Conservation (phyloP, 2,888 invertebrate genomes). For the Micoletzkya japonica region DNA sequence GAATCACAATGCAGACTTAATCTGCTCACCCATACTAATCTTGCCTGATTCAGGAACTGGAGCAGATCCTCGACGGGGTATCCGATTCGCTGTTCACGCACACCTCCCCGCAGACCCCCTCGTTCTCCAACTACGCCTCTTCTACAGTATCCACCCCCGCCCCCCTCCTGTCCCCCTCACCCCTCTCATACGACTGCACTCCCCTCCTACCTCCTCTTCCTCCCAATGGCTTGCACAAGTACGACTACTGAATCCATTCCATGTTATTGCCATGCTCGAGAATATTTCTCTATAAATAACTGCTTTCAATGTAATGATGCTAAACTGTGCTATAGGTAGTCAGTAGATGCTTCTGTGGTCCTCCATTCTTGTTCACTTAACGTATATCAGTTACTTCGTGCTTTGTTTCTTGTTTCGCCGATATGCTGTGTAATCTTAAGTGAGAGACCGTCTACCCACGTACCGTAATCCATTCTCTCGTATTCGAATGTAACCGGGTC, state of each 20-base stretch:
- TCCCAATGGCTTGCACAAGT: conserved; percentile 11
- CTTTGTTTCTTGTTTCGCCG: conserved; percentile 22
- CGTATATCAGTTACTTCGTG: not conserved
- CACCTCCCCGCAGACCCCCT: not conserved
- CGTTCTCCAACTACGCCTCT: conserved; percentile 3
- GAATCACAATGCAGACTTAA: no score
- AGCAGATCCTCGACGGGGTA: conserved; percentile 5
- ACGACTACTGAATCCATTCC: conserved; percentile 16
- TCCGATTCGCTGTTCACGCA: conserved; percentile 14
- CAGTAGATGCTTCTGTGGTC: conserved; percentile 1
- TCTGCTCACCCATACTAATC: not conserved
- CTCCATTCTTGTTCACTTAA: not conserved
- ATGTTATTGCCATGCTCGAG: no score
- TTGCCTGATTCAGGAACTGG: conserved; percentile 13
- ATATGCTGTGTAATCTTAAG: no score
- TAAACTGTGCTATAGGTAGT: not conserved
- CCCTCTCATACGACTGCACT: conserved; percentile 6
- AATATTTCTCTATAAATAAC: not conserved
- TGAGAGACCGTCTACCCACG: no score
- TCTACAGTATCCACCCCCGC: conserved; percentile 20
- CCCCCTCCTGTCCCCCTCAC: conserved; percentile 24
- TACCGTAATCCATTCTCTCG: not conserved
- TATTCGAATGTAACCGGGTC: not conserved
- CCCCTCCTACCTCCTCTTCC: not conserved
- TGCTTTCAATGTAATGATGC: not conserved